Base-by-base conservation (phyloP, 37 sponge, comb jelly and placozoan species). In the Tethya wilhelma region DNA sequence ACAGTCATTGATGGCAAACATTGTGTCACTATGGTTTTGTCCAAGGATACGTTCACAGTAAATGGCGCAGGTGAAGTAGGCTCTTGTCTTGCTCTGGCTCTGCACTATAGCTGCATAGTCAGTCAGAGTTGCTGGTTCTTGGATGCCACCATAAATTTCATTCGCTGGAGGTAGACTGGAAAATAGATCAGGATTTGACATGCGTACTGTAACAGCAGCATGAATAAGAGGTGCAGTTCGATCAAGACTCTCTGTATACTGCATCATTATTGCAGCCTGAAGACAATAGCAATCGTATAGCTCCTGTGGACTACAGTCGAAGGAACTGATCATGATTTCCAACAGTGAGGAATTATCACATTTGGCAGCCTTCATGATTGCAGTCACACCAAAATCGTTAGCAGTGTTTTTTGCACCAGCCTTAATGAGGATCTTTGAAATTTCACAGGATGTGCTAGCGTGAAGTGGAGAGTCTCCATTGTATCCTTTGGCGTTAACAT, bases 401-500 rank as follows among this genome's bases (percentile, higher is more conserved):
- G 89, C 64, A 38, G n/a, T 42, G 64, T 93, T 93, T 64, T 71
- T 74, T 29, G 93, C 93, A 0, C 93, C 93, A 5, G 93, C 84
- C 38, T 84, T 69, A 5, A 93, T 71, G 32, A 93, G 59, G 2
- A 93, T 40, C 44, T 84, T 73, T 38, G 82, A 67, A 38, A 93
- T 70, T 39, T 80, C 55, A n/a, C 55, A 46, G 30, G 78, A 44
- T 20, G 88, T 89, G 22, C 85, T 68, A 22, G 88, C 89, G 73
- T 93, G 93, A 32, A 93, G 86, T 19, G 93, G 85, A 11, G 89
- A 88, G 78, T 93, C 93, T 22, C 82, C 88, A 41, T 81, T 84
- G 66, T 84, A 81, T 7, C 89, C 89, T 53, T 64, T 65, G 60
- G 87, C 85, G 32, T 85, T 63, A 14, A 93, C 68, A 46, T 85